phyloP scores from a whole-genome alignment of 2,888 invertebrate genomes.

The Eupithecia tripunctaria region DNA sequence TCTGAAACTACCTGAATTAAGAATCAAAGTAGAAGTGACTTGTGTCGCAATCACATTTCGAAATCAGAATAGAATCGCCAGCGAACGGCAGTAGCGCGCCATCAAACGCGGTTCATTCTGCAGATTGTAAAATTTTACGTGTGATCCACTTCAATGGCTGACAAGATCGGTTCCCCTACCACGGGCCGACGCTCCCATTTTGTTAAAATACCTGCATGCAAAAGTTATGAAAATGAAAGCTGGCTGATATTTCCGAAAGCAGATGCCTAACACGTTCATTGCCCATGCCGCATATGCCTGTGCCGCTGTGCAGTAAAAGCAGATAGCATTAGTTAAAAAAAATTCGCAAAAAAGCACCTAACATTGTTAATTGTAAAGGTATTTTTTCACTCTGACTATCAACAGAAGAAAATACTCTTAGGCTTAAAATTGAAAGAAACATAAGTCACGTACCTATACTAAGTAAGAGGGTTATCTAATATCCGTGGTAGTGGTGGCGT shows the following conservation, averaged over 20 bases:
- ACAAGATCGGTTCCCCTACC: slow-evolving; percentile 44
- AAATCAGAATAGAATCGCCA: neutral
- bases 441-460: neutral
- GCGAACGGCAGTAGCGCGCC: neutral
- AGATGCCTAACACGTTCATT: no score
- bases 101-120: slow-evolving; percentile 34
- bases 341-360: no score
- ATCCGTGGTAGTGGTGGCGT: neutral
- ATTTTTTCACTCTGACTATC: neutral
- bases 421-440: neutral
- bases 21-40: neutral
- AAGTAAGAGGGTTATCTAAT: neutral
- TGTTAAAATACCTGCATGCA: neutral
- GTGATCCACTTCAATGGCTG: slow-evolving; percentile 44
- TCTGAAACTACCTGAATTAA: neutral
- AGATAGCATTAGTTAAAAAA: no score
- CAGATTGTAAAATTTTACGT: slow-evolving; percentile 56
- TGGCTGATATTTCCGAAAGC: neutral
- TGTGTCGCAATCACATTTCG: neutral
- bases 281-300: no score
- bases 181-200: neutral
- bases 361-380: no score
- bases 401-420: neutral
- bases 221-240: neutral
- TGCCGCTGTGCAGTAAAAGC: neutral